Base-by-base conservation (phyloP, 2,113 vertebrate genomes). In the Hydrolagus affinis region DNA sequence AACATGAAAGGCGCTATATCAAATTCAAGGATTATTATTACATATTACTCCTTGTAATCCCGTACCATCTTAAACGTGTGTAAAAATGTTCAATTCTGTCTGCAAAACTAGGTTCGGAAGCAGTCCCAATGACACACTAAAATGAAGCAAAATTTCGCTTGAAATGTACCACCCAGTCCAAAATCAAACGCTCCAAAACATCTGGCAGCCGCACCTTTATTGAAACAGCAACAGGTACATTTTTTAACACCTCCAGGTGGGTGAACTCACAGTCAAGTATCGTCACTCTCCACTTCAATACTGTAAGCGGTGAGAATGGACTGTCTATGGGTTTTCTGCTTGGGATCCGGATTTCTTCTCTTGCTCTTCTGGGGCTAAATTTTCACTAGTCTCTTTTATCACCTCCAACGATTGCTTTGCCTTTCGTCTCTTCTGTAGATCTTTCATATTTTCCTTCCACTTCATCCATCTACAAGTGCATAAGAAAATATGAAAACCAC, bases 161-260 rank as follows among this genome's bases (percentile, higher is more conserved):
- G 21, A 80, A 80, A 80, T 62, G 64, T 64, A 23, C 77, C 44
- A 44, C 44, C 44, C 44, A 3, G 44, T 44, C 44, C 44, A 44
- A 80, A 80, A 64, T 28, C 59, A 66, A 11, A 64, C 59, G 28
- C 44, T 3, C 23, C 62, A 12, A 10, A 28, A n/a, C 64, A 64
- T 80, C 23, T 80, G 64, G 19, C 77, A 80, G 77, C 77, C 25
- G 57, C 77, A 80, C 17, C 2, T 80, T 80, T 80, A 80, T 80
- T 64, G 8, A 30, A 80, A 30, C 59, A 80, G 59, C 25, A 28
- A 30, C 6, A 62, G 64, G 28, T 25, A 25, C 72, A 17, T 25
- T 44, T 25, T 25, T 64, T 23, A 25, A 64, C 59, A 30, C 59
- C 23, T 28, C 28, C 15, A 64, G 77, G 59, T 60, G 59, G 62